phyloP scores from a whole-genome alignment of 2,797 vertebrate genomes.

The Jordanella pulchra region DNA sequence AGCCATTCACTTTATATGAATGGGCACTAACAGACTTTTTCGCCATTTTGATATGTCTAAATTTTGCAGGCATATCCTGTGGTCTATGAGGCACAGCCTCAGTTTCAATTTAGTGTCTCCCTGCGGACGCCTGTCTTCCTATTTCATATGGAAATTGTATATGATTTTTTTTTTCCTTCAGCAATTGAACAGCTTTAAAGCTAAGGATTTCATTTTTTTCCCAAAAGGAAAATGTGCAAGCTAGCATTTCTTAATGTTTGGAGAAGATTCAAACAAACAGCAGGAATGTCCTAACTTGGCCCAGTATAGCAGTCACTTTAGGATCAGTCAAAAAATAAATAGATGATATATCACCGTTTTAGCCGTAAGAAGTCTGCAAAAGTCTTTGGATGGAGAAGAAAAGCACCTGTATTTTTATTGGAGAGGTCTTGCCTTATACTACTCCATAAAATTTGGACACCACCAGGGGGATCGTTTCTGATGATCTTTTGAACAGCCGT shows the following conservation, averaged over 20 bases:
- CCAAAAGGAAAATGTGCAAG: conserved; percentile 82
- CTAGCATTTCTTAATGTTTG: conserved; percentile 81
- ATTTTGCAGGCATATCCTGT: conserved; percentile 99
- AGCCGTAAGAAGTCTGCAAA: conserved; percentile 69
- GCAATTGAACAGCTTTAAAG: conserved; percentile 82
- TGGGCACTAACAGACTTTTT: conserved; percentile 99
- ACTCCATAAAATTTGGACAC: conserved; percentile 68
- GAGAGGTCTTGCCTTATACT: conserved; percentile 66
- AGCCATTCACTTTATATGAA: conserved; percentile 93
- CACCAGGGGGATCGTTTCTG: conserved; percentile 66
- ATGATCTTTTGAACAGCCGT: conserved; percentile 74
- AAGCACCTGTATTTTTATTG: conserved; percentile 77
- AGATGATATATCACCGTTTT: conserved; percentile 53
- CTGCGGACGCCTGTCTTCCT: conserved; percentile 87
- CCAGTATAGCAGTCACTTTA: conserved; percentile 19
- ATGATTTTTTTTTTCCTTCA: conserved; percentile 69
- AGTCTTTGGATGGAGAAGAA: conserved; percentile 63
- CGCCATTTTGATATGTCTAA: conserved; percentile 91
- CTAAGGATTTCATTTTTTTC: conserved; percentile 60
- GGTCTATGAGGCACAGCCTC: conserved; percentile 95
- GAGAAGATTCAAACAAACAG: conserved; percentile 77
- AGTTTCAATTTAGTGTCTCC: conserved; percentile 99
- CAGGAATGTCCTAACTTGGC: conserved; percentile 42
- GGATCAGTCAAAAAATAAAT: conserved; percentile 59
- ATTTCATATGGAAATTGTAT: conserved; percentile 88